Evolutionary conservation across 2,888 invertebrate genomes (phyloP).

Genomic region (Drosophila tripunctata): DNA sequence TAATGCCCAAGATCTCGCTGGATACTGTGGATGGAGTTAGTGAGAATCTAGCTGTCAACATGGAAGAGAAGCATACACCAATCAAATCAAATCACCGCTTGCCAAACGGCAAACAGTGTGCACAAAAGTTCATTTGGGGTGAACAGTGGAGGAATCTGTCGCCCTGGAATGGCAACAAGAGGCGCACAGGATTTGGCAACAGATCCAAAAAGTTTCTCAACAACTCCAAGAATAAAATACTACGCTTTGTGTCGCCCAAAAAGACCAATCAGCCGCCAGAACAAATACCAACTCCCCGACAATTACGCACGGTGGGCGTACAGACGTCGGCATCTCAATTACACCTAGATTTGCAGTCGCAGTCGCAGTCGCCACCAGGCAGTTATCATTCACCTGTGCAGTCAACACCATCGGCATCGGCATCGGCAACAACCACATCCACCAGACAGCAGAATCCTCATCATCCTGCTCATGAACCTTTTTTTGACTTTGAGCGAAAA

Average conservation of each 20-base stretch:
- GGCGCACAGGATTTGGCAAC: constrained; percentile 42
- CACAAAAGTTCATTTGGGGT: constrained; percentile 74
- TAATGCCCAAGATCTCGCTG: constrained; percentile 72
- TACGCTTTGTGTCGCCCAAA: constrained; percentile 80
- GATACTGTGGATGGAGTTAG: constrained; percentile 82
- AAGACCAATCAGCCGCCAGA: constrained; percentile 58
- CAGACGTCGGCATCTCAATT: constrained; percentile 71
- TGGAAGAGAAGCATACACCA: constrained; percentile 81
- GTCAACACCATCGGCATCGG: constrained; percentile 55
- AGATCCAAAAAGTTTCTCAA: constrained; percentile 76
- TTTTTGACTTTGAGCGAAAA: constrained; percentile 82
- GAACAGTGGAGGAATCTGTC: constrained; percentile 79
- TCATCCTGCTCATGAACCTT: too few relatives aligned
- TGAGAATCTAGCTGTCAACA: constrained; percentile 81
- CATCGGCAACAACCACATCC: constrained; percentile 43
- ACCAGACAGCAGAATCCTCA: constrained; percentile 39
- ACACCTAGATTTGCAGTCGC: constrained; percentile 55
- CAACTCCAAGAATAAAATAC: constrained; percentile 80
- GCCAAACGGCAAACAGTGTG: constrained; percentile 23
- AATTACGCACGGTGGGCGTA: constrained; percentile 78
- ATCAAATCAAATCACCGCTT: constrained; percentile 71
- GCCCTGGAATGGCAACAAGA: constrained; percentile 73
- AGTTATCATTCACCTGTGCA: constrained; percentile 82
- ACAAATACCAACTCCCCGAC: constrained; percentile 23
- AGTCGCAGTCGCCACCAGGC: constrained; percentile 80